These are phyloP conservation scores for Xiphophorus couchianus DNA, from an alignment of 2,113 vertebrate species.

Conservation along the genomic window DNA sequence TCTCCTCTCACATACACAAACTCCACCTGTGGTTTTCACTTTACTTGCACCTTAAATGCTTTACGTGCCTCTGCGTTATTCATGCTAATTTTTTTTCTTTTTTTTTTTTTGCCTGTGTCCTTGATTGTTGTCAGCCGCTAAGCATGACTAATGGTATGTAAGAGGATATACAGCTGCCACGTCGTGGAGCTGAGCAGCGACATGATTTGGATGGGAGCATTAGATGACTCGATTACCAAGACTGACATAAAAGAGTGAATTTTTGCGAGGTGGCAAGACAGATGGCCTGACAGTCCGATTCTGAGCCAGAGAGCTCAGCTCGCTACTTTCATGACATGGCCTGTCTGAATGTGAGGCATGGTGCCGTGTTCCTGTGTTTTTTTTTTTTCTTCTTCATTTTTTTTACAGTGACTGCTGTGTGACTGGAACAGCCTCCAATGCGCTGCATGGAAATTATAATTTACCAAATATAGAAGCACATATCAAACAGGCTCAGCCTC, in stretches of 20 bases:
- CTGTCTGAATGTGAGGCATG: slow-evolving; percentile 22
- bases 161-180: slow-evolving; percentile 50
- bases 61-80: slow-evolving; percentile 10
- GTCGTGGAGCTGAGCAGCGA: slow-evolving; percentile 32
- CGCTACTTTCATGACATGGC: slow-evolving; percentile 46
- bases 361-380: slow-evolving; percentile 31
- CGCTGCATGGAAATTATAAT: slow-evolving; percentile 46
- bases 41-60: slow-evolving; percentile 46
- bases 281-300: slow-evolving; percentile 56
- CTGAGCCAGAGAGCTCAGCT: slow-evolving; percentile 54
- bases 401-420: slow-evolving; percentile 33
- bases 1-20: background rate
- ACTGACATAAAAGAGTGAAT: slow-evolving; percentile 46
- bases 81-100: background rate
- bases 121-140: slow-evolving; percentile 28
- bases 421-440: slow-evolving; percentile 25
- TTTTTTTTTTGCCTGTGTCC: background rate
- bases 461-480: slow-evolving; percentile 63
- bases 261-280: slow-evolving; percentile 43
- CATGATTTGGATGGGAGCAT: slow-evolving; percentile 45
- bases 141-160: slow-evolving; percentile 44
- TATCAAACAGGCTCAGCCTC: slow-evolving; percentile 38
- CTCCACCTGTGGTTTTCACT: slow-evolving; percentile 40
- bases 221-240: slow-evolving; percentile 57
- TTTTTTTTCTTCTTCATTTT: too few species aligned